Evolutionary conservation across 2,888 invertebrate species (phyloP).

Genomic region (Lordiphosa andalusiaca): DNA sequence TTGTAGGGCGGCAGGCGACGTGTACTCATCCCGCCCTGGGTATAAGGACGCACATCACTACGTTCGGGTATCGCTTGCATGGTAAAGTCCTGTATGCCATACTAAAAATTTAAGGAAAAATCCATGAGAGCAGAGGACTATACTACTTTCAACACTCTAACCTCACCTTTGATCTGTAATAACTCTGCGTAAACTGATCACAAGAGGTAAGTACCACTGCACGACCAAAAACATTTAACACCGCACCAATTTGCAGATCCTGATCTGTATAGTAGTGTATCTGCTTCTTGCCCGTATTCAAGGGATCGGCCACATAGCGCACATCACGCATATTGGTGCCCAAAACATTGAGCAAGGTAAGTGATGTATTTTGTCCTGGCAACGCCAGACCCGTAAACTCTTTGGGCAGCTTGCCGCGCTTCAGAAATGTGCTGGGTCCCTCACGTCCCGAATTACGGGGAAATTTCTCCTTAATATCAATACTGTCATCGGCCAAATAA

Average conservation of each 20-base stretch:
- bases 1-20: conserved; percentile 90
- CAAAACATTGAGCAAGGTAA: conserved; percentile 84
- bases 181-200: conserved; percentile 92
- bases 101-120: conserved; percentile 44
- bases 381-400: conserved; percentile 74
- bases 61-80: conserved; percentile 63
- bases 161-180: conserved; percentile 85
- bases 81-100: conserved; percentile 78
- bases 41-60: conserved; percentile 50
- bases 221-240: conserved; percentile 90
- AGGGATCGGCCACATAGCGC: conserved; percentile 83
- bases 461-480: conserved; percentile 90
- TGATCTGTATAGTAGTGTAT: conserved; percentile 75
- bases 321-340: conserved; percentile 82
- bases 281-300: conserved; percentile 81
- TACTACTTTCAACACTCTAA: neutral
- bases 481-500: conserved; percentile 92
- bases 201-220: conserved; percentile 90
- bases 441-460: conserved; percentile 86
- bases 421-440: conserved; percentile 87
- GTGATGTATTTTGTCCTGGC: conserved; percentile 81
- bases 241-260: conserved; percentile 91
- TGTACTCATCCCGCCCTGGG: conserved; percentile 24
- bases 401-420: conserved; percentile 88
- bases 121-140: neutral